Evolutionary conservation across 2,113 vertebrate species (phyloP), one percentile per base, ranked within the genome.

Genomic region (Paracanthobrama guichenoti): DNA sequence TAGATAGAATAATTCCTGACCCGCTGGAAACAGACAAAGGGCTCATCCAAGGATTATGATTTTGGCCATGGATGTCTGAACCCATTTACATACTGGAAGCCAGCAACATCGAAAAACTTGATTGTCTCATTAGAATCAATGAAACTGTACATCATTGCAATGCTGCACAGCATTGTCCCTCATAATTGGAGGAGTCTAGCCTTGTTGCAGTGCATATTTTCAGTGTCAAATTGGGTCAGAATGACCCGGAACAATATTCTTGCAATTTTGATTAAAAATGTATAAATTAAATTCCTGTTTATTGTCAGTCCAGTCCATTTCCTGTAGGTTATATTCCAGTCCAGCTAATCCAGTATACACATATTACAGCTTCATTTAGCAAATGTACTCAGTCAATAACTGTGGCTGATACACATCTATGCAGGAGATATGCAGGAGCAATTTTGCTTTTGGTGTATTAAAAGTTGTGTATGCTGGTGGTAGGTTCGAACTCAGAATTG

Each of bases 1-100:
- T 20, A 81, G 50, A 71, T 69, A 18, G 22, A 75, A 84, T 77
- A 39, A 69, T 79, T 80, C 69, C 24, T 79, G 67, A 83, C 53
- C n/a, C 20, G 26, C 24, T 67, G 18, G 11, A 13, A 50, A 28
- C 9, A 8, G 18, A 67, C 3, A 9, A 75, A 24, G 24, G 42
- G 26, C 48, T 75, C 16, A 20, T 75, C 7, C n/a, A 26, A 50
- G 48, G 26, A 75, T 75, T 31, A 53, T 50, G 9, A 50, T 28
- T 8, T 53, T 75, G 35, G 28, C 16, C 35, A 75, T 31, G 73
- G 73, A 31, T 16, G 42, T 31, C 44, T 31, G 26, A 75, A 16
- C 50, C 26, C 3, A 9, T 42, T 22, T 2, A 6, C 18, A 7
- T 8, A 55, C 48, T 75, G 48, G 44, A 74, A 26, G 16, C n/a